Percentiles rank a stretch among this genome's conserved stretches.
Conservation (phyloP, 1,140 invertebrate genomes). For the Notospermus geniculatus region DNA sequence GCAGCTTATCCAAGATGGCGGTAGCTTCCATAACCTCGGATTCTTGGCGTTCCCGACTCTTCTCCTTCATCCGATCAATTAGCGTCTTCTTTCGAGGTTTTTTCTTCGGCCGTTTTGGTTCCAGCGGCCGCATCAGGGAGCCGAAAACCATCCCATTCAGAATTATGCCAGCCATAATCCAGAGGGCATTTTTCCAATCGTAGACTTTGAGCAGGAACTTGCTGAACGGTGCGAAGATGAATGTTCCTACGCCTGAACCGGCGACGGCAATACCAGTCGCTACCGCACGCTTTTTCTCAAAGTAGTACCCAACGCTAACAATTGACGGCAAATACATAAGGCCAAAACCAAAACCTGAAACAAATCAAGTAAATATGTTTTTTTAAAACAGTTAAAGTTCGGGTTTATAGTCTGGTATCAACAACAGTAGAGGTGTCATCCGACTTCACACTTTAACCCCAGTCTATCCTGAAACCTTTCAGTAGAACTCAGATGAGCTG, state of each 20-base stretch:
- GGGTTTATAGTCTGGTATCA: too few species aligned
- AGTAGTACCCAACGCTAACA: conserved; percentile 91
- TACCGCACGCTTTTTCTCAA: conserved; percentile 84
- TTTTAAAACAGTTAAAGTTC: too few species aligned
- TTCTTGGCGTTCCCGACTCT: conserved; percentile 77
- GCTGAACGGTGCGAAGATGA: conserved; percentile 76
- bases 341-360: conserved; percentile 83
- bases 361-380: conserved; percentile 36
- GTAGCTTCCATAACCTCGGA: conserved; percentile 84
- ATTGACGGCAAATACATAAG: conserved; percentile 93
- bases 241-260: conserved; percentile 80
- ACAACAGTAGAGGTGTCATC: too few species aligned
- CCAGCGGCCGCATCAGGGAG: conserved; percentile 82
- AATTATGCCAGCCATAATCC: conserved; percentile 88
- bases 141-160: conserved; percentile 91
- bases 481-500: too few species aligned
- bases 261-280: conserved; percentile 94
- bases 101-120: conserved; percentile 66
- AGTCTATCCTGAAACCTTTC: too few species aligned
- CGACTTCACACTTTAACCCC: too few species aligned
- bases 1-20: conserved; percentile 80
- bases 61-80: conserved; percentile 64
- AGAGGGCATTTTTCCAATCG: conserved; percentile 87
- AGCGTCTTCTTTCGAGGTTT: conserved; percentile 38
- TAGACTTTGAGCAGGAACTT: conserved; percentile 31